phyloP scores from a whole-genome alignment of 2,797 vertebrate genomes.

The Martes flavigula region DNA sequence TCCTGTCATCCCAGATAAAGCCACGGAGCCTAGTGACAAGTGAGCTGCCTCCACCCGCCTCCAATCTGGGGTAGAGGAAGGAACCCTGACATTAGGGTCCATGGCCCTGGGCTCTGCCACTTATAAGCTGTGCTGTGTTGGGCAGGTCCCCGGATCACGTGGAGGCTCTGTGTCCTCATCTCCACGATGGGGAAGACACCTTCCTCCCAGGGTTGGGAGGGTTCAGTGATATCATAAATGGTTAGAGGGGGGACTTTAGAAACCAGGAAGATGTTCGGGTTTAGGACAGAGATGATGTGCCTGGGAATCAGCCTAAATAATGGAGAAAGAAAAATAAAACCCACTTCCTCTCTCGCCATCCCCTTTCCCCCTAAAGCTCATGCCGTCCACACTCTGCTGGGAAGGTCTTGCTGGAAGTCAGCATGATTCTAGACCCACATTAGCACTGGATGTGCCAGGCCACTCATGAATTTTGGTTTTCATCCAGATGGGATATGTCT shows the following conservation, averaged over 20 bases:
- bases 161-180: neutral
- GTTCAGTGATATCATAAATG: neutral
- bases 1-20: neutral
- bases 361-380: too few relatives aligned
- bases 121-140: neutral
- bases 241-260: neutral
- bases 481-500: neutral
- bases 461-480: neutral
- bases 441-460: neutral
- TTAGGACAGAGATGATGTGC: too few relatives aligned
- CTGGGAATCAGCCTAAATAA: too few relatives aligned
- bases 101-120: neutral
- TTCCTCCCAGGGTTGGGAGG: neutral
- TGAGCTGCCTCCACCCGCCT: rapidly evolving
- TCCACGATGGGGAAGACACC: neutral
- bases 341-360: neutral
- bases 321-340: neutral
- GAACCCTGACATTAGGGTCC: neutral
- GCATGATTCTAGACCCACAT: neutral
- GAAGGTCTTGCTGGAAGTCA: neutral
- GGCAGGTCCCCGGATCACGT: neutral
- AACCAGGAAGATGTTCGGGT: neutral
- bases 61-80: neutral
- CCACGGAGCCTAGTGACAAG: neutral
- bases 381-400: neutral